phyloP scores from a whole-genome alignment of 2,797 vertebrate species.

The Syngnathus rostellatus region DNA sequence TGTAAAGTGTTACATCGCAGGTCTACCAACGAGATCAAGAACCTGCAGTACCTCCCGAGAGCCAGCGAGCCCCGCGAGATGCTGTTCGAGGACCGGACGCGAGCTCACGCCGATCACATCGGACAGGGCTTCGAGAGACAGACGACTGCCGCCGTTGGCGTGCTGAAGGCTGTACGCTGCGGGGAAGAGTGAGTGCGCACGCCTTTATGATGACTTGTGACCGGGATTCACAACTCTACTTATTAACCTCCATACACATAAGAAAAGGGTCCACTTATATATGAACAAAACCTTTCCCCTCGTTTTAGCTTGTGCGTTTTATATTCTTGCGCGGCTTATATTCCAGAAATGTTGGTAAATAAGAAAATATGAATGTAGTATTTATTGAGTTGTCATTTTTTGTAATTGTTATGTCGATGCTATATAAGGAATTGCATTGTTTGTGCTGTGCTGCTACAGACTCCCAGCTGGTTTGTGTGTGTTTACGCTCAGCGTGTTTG shows the following conservation, averaged over 20 bases:
- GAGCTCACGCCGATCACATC: slow-evolving; percentile 97
- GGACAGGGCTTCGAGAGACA: slow-evolving; percentile 96
- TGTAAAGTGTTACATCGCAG: slow-evolving; percentile 54
- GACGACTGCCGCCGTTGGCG: slow-evolving; percentile 95
- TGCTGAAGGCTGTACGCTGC: slow-evolving; percentile 93
- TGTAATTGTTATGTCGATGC: too few species aligned
- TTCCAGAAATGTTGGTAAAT: too few species aligned
- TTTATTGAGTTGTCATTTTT: too few species aligned
- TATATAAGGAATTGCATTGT: too few species aligned
- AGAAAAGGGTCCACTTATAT: too few species aligned
- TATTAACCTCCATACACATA: too few species aligned
- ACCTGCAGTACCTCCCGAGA: slow-evolving; percentile 98
- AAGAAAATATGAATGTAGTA: too few species aligned
- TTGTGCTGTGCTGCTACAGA: background rate
- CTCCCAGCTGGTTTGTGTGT: background rate
- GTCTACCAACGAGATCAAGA: slow-evolving; percentile 99
- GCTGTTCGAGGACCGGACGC: slow-evolving; percentile 97
- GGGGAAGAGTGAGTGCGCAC: slow-evolving; percentile 83
- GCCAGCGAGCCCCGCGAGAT: slow-evolving; percentile 95
- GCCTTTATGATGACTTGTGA: background rate
- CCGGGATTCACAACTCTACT: too few species aligned
- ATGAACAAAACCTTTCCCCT: too few species aligned
- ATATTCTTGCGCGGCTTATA: too few species aligned
- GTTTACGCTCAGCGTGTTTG: slow-evolving; percentile 1
- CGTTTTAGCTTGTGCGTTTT: too few species aligned